A percentile compares a stretch with the other conserved stretches of the same genome.
Evolutionary conservation across 2,797 vertebrate species (phyloP).

Genomic region (Acestrorhynchus altus): DNA sequence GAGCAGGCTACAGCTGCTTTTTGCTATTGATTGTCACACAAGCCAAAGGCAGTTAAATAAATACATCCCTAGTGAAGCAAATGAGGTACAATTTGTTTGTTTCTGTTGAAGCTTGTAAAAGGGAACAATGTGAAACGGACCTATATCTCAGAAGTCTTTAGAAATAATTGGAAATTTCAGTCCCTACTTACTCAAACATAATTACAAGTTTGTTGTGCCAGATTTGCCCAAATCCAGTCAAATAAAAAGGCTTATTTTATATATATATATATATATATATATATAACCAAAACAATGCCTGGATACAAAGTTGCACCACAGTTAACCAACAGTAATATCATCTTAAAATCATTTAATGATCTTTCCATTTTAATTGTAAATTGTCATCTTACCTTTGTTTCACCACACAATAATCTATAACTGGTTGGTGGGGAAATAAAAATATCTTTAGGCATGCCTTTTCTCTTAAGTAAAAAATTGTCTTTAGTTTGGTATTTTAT

Average conservation of each 20-base stretch:
- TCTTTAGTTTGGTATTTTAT: too few species aligned
- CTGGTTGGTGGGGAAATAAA: not conserved
- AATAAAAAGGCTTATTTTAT: constrained; percentile 61
- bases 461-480: too few species aligned
- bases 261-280: too few species aligned
- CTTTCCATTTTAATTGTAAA: constrained; percentile 15
- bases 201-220: constrained; percentile 75
- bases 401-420: not conserved
- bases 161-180: constrained; percentile 77
- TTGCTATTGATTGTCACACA: constrained; percentile 73
- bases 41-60: constrained; percentile 79
- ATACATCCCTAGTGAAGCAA: constrained; percentile 72
- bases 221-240: constrained; percentile 71
- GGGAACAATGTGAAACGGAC: constrained; percentile 80
- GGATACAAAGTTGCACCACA: constrained; percentile 61
- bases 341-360: constrained; percentile 31
- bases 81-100: constrained; percentile 85
- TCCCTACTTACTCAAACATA: constrained; percentile 77
- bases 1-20: constrained; percentile 69
- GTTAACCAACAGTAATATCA: not conserved
- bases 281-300: constrained; percentile 60
- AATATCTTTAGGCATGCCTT: too few species aligned
- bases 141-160: constrained; percentile 71
- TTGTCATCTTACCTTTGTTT: not conserved
- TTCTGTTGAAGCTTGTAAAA: constrained; percentile 80